These are phyloP conservation scores for Drosophila insularis DNA, from an alignment of 1,140 invertebrate species.

Conservation along the genomic window DNA sequence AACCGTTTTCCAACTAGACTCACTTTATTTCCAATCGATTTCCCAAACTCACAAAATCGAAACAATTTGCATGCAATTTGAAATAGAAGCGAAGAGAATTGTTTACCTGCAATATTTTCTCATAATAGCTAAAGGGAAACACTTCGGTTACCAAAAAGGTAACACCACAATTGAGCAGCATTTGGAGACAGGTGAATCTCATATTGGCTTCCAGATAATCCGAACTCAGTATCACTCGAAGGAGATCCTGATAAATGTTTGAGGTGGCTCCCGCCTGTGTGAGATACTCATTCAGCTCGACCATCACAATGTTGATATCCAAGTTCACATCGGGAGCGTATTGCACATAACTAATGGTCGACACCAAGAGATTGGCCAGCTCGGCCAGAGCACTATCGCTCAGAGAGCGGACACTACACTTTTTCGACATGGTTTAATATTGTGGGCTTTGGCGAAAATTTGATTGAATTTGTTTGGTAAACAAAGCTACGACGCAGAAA, in stretches of 20 bases:
- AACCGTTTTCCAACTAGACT: too few relatives aligned
- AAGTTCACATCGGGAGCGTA: slow-evolving; percentile 83
- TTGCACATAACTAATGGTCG: slow-evolving; percentile 75
- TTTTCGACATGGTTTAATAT: slow-evolving; percentile 67
- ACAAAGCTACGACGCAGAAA: slow-evolving; percentile 68
- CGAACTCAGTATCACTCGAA: slow-evolving; percentile 85
- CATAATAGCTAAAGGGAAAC: slow-evolving; percentile 87
- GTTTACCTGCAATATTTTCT: slow-evolving; percentile 86
- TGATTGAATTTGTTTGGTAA: slow-evolving; percentile 56
- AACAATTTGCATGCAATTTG: too few relatives aligned
- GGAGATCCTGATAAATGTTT: slow-evolving; percentile 86
- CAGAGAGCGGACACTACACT: slow-evolving; percentile 69
- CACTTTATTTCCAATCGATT: too few relatives aligned
- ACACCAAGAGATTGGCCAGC: slow-evolving; percentile 76
- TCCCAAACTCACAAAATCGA: not conserved
- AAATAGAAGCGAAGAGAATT: not conserved
- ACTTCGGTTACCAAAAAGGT: slow-evolving; percentile 86
- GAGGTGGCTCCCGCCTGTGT: slow-evolving; percentile 84
- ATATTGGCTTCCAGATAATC: slow-evolving; percentile 86
- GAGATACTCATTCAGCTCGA: slow-evolving; percentile 85
- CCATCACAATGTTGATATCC: slow-evolving; percentile 84
- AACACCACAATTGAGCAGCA: slow-evolving; percentile 86
- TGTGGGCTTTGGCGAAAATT: not conserved
- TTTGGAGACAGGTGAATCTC: slow-evolving; percentile 85
- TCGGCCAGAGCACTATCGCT: slow-evolving; percentile 75